phyloP scores from a whole-genome alignment of 2,888 invertebrate species.

The Lasiommata megera region DNA sequence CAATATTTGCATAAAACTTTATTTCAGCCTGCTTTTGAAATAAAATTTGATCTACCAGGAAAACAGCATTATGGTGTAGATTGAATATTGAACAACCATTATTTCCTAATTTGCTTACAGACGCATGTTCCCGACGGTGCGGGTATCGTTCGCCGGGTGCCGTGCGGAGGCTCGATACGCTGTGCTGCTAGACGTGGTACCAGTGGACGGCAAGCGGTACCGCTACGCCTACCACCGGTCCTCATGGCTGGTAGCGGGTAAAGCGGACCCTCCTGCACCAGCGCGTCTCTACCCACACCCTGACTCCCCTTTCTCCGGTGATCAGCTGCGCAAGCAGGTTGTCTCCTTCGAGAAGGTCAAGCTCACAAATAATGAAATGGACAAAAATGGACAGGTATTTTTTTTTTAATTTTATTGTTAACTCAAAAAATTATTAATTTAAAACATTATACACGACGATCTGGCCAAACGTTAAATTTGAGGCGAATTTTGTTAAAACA shows the following conservation, averaged over 20 bases:
- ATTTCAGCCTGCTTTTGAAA: too few species aligned
- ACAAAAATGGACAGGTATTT: conserved; percentile 93
- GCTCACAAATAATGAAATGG: conserved; percentile 98
- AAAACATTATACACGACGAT: too few species aligned
- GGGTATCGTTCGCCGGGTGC: conserved; percentile 94
- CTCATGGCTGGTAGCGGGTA: conserved; percentile 98
- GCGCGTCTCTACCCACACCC: conserved; percentile 97
- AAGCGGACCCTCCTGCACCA: conserved; percentile 98
- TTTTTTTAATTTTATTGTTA: too few species aligned
- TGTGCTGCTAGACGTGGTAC: conserved; percentile 97
- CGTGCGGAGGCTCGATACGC: conserved; percentile 92
- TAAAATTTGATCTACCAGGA: too few species aligned
- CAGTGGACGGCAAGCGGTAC: conserved; percentile 97
- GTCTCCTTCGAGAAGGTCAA: conserved; percentile 99
- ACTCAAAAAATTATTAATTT: too few species aligned
- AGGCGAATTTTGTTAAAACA: too few species aligned
- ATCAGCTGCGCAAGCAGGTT: conserved; percentile 97
- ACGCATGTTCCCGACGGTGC: conserved; percentile 98
- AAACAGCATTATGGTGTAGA: too few species aligned
- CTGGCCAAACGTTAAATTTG: too few species aligned
- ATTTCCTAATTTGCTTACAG: conserved; percentile 70
- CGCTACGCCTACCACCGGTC: conserved; percentile 99
- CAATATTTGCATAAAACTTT: too few species aligned
- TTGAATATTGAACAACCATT: too few species aligned
- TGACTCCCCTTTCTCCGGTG: conserved; percentile 97